These are phyloP conservation scores for Conus canariensis DNA, from an alignment of 2,888 invertebrate genomes.

Conservation along the genomic window DNA sequence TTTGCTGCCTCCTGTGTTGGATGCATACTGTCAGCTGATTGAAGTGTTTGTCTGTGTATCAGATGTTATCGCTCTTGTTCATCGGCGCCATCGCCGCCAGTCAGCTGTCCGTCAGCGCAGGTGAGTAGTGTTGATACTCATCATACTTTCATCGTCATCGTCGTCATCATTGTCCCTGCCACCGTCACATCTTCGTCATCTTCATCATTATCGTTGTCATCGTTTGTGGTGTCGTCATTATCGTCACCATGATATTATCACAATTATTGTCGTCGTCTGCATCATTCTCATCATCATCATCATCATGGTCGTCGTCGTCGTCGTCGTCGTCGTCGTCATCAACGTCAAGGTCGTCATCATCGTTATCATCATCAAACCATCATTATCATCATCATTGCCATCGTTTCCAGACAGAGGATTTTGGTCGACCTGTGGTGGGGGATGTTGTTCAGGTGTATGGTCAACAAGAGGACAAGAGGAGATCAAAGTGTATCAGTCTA, in stretches of 20 bases:
- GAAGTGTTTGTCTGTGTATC: neutral
- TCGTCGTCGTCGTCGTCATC: neutral
- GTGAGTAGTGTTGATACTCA: slow-evolving; percentile 23
- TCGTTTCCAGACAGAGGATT: too few relatives aligned
- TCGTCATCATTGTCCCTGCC: slow-evolving; percentile 25
- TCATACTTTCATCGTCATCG: slow-evolving; percentile 42
- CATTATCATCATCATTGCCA: slow-evolving; percentile 40
- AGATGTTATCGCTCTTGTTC: neutral
- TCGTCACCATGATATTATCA: slow-evolving; percentile 38
- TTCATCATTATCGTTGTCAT: slow-evolving; percentile 17
- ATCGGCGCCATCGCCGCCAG: neutral
- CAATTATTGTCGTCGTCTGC: slow-evolving; percentile 38
- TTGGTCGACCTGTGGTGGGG: too few relatives aligned
- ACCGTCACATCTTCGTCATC: neutral
- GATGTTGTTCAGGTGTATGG: too few relatives aligned
- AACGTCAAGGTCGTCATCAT: neutral
- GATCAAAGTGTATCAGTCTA: too few relatives aligned
- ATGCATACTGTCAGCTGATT: neutral
- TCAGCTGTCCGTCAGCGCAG: neutral
- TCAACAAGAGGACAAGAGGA: too few relatives aligned
- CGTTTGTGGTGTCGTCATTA: slow-evolving; percentile 41
- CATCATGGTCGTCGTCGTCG: slow-evolving; percentile 26
- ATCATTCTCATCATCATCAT: slow-evolving; percentile 43
- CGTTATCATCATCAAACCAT: slow-evolving; percentile 22
- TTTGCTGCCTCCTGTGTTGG: neutral